phyloP scores from a whole-genome alignment of 2,797 vertebrate species.

The Heliangelus exortis region DNA sequence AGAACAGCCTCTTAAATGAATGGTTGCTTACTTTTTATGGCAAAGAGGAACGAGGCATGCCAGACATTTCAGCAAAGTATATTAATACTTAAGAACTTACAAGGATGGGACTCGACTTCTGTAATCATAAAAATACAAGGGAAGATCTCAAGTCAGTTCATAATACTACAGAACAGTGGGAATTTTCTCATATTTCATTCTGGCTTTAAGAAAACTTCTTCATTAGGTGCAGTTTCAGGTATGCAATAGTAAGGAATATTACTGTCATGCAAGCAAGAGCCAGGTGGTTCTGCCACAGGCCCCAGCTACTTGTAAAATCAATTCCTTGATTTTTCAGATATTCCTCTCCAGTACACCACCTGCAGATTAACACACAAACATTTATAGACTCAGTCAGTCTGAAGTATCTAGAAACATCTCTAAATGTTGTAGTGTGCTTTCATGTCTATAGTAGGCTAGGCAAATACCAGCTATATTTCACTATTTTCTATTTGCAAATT shows the following conservation, averaged over 20 bases:
- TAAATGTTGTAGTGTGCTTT: background rate
- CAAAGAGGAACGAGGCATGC: background rate
- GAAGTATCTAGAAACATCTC: background rate
- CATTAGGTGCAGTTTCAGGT: constrained; percentile 87
- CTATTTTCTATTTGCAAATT: background rate
- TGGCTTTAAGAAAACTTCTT: constrained; percentile 86
- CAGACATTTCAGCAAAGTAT: background rate
- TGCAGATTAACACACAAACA: constrained; percentile 40
- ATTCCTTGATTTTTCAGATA: constrained; percentile 85
- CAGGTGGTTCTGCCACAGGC: constrained; percentile 90
- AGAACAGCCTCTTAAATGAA: background rate
- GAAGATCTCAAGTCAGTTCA: background rate
- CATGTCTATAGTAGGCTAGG: background rate
- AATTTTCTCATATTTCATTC: background rate
- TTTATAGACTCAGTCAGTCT: background rate
- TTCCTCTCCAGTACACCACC: constrained; percentile 84
- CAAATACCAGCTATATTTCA: background rate
- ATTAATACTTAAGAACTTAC: background rate
- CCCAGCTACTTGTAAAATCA: constrained; percentile 80
- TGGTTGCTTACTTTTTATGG: background rate
- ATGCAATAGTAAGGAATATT: constrained; percentile 85
- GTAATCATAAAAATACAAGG: background rate
- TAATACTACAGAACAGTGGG: background rate
- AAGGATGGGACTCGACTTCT: background rate
- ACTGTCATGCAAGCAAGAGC: constrained; percentile 83